Base-by-base conservation (phyloP, 2,113 vertebrate species). In the human region DNA sequence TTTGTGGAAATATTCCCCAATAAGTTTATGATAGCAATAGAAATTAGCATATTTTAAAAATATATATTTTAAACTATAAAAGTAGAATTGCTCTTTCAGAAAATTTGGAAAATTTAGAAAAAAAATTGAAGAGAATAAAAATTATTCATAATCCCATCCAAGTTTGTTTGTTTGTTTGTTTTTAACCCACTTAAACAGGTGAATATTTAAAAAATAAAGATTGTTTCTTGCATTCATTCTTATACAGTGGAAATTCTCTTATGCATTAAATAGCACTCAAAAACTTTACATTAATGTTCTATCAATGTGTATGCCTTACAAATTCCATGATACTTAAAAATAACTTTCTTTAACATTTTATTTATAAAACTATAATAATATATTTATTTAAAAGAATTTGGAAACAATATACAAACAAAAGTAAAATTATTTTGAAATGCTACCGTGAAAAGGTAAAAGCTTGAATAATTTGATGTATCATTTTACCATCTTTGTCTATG, bases 351-450 rank as follows among this genome's bases (percentile, higher is more conserved):
- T 91, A 68, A 89, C 59, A 70, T 91, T 59, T 14, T 75, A 95
- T 57, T 88, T 96, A 40, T 84, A 75, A 93, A 86, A 92, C 40
- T 93, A 2, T 18, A 80, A 73, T 50, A 32, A 10, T 70, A 40
- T 70, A 14, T 66, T 93, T 66, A 50, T 90, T 93, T 40, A 68
- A 80, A 90, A 55, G 72, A 87, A 95, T 78, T 90, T 81, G 25
- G 57, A 90, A 76, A 96, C 45, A 75, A 83, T 73, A 59, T 73
- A 57, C 48, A 86, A 45, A 43, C 87, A 6, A 70, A 84, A 84
- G 43, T 86, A 73, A 59, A 95, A 90, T 90, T 3, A 82, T 86
- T 94, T 88, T 95, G 27, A 89, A 90, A n/a, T 64, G 32, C 11
- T 27, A 80, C 10, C 32, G 20, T 73, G 32, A 45, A 57, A 89